Evolutionary conservation across 2,888 invertebrate species (phyloP).

Genomic region (Chouioia cunea): DNA sequence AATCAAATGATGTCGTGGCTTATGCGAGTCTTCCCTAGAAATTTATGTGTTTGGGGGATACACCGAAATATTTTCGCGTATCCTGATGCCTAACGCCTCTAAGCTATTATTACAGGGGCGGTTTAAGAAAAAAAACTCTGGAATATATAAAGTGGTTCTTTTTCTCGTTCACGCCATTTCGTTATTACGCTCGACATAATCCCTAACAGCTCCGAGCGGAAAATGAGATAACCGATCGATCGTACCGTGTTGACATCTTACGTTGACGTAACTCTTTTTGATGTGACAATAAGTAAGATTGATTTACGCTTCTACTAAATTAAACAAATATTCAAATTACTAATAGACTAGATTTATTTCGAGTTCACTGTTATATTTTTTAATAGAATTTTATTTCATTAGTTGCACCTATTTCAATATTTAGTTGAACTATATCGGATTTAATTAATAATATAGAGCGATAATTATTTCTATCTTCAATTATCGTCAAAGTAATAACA

Average conservation of each 20-base stretch:
- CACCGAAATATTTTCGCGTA: constrained; percentile 29
- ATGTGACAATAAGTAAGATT: constrained; percentile 18
- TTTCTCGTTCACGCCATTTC: constrained; percentile 27
- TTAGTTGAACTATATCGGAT: too few relatives aligned
- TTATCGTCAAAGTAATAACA: too few relatives aligned
- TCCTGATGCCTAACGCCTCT: constrained; percentile 27
- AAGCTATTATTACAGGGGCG: constrained; percentile 32
- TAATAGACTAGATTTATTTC: too few relatives aligned
- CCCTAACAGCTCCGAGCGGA: constrained; percentile 21
- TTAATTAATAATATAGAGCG: too few relatives aligned
- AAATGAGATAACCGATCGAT: constrained; percentile 33
- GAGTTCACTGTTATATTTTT: too few relatives aligned
- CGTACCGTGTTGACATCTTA: background rate
- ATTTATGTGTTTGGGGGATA: constrained; percentile 40
- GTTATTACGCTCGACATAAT: constrained; percentile 34
- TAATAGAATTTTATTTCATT: too few relatives aligned
- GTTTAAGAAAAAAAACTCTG: constrained; percentile 14
- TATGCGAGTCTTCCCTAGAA: constrained; percentile 8
- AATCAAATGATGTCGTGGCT: constrained; percentile 18
- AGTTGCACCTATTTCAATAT: too few relatives aligned
- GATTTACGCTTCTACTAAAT: constrained; percentile 13
- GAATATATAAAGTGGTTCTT: constrained; percentile 6
- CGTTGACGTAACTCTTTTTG: constrained; percentile 24
- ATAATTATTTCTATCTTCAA: too few relatives aligned
- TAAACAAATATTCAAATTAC: too few relatives aligned